Evolutionary conservation across 1,140 invertebrate species (phyloP), one percentile per base, ranked within the genome.

Genomic region (Orchestia grillus): DNA sequence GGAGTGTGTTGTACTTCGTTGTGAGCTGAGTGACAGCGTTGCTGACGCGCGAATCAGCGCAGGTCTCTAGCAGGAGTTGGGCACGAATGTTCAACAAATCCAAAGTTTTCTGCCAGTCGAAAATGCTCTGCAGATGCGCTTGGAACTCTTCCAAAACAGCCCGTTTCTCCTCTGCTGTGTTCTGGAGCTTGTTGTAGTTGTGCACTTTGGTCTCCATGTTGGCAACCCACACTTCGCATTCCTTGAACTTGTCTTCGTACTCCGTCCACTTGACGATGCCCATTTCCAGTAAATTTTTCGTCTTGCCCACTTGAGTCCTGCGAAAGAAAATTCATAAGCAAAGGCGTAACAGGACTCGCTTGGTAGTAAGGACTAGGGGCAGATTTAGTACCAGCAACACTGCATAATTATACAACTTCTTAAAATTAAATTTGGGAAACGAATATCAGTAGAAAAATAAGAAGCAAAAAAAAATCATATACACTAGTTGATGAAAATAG

Each of bases 191-290:
- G 97, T 99, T 99, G 97, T 98, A 99, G n/a, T 98, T 98, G 97
- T 99, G 98, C 40, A 99, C 98, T 96, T 98, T 97, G 88, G 98
- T 98, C 97, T 99, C 99, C 96, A 98, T 99, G 97, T 99, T 98
- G 44, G 98, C 98, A 90, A 99, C 97, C 99, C 99, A 99, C 97
- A 99, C 98, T 95, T 98, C 97, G 94, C 99, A 99, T 97, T 99
- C 98, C 97, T 98, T 98, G 97, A 99, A 99, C 97, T 99, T 99
- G 97, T 99, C 99, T 97, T 99, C 99, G 97, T 99, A 99, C 97
- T 99, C 99, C 41, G 98, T 99, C 99, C 99, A 99, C 97, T 99
- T 99, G 0, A 99, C 98, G 97, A 99, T 99, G 96, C 98, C 99
- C 96, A 98, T 98, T 97, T 99, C 99, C 11, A 99, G 98, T 44